Evolutionary conservation across 2,888 invertebrate species (phyloP), one percentile per base, ranked within the genome.

Genomic region (Rhamnusium bicolor): DNA sequence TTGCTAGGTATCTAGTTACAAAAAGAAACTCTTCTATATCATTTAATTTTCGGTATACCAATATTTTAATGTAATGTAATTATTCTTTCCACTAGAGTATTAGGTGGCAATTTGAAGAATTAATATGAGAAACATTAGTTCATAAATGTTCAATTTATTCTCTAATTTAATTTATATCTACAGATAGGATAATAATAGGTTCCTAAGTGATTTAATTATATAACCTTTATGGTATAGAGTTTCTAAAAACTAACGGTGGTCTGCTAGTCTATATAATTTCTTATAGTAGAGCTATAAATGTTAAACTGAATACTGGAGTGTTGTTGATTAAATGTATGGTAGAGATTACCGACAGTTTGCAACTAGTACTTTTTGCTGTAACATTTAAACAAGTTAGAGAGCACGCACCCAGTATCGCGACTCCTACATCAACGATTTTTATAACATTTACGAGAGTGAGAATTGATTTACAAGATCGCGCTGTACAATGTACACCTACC

Each of bases 401-500:
- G 29, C 53, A 29, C 65, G 53, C 65, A 53, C 65, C 65, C 53
- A 65, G 53, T 53, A 65, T 65, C 65, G 65, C 65, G n/a, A 51
- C 53, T 65, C 65, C 65, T 65, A 65, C 53, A 65, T 65, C 65
- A 65, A 18, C 18, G 65, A 53, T 29, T 65, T 65, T 65, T 65
- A 18, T 65, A 65, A 32, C 53, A 53, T 70, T 70, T 65, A 29
- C 40, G 65, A 65, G 58, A 58, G 56, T 12, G 56, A 27, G 62
- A 65, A 71, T 71, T 71, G 70, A 65, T 71, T 65, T 71, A 71
- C 58, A 56, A 56, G 49, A 58, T 63, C 56, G 27, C 51, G 65
- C 53, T 14, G 65, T 29, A 71, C 70, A 65, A 47, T 58, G 58
- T 29, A 71, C 70, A 71, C 70, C 70, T 71, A 71, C 70, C 58